phyloP scores from a whole-genome alignment of 2,888 invertebrate genomes.

The Gerris lacustris region DNA sequence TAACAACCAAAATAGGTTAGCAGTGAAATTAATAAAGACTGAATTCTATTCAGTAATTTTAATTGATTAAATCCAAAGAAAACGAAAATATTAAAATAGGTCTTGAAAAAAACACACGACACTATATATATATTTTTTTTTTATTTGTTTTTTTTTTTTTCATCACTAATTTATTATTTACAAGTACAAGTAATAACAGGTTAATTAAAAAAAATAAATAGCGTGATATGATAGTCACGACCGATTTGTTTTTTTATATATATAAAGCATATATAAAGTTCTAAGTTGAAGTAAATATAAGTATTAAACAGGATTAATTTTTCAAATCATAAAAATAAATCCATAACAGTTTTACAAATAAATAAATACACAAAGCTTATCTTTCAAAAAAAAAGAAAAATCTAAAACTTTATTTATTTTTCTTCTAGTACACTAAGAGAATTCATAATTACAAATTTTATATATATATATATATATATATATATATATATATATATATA shows the following conservation, averaged over 20 bases:
- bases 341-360: constrained; percentile 3
- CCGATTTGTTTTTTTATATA: neutral
- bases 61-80: too few relatives aligned
- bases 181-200: constrained; percentile 1
- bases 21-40: too few relatives aligned
- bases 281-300: neutral
- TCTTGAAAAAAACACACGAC: too few relatives aligned
- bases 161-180: neutral
- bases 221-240: neutral
- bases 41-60: too few relatives aligned
- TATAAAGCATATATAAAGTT: neutral
- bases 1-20: too few relatives aligned
- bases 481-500: neutral
- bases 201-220: constrained; percentile 3
- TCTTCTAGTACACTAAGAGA: neutral
- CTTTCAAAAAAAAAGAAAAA: neutral
- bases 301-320: constrained; percentile 5
- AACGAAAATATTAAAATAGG: too few relatives aligned
- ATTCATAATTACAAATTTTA: neutral
- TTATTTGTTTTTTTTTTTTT: neutral
- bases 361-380: constrained; percentile 1
- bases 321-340: neutral
- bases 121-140: too few relatives aligned
- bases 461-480: too few relatives aligned
- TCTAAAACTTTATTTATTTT: neutral